Evolutionary conservation across 1,140 invertebrate species (phyloP), one percentile per base, ranked within the genome.

Genomic region (Drosophila neocordata): DNA sequence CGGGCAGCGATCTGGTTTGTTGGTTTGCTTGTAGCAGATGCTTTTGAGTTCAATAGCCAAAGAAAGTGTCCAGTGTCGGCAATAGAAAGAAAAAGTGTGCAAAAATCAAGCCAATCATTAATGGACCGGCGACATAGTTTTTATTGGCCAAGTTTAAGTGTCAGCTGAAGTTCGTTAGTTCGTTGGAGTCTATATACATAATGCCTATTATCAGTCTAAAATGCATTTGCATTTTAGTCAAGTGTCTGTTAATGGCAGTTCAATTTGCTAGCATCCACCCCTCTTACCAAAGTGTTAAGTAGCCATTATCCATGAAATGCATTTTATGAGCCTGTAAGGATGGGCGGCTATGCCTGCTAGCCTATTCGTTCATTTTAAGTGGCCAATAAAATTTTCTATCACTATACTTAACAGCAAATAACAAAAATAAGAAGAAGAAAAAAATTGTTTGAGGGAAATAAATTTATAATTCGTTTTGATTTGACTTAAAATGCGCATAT

Each of bases 11-110:
- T 84, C 80, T 84, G 80, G 80, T 84, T 84, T 84, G 66, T 80
- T 84, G 80, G 80, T 84, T 84, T 84, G 66, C 57, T 52, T 66
- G 48, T n/a, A 1, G 60, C 69, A 63, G 78, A 81, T 87, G 74
- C 65, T 87, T 85, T 85, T 73, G 79, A 82, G 82, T 85, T 85
- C 82, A 85, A 85, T 85, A 85, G 82, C 82, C 82, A 85, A 84
- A 85, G 82, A 85, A 85, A 85, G 82, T 85, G 78, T 71, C 82
- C 31, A 13, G 34, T 73, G 59, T 9, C 27, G 27, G 27, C 82
- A 64, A 68, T 87, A 82, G 82, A 85, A 85, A 85, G 82, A 85
- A 85, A 85, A 87, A 85, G 82, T 85, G 82, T 63, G 41, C 24
- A 52, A 31, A 31, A 51, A 37, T 35, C 34, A 62, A 58, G 52